phyloP scores from a whole-genome alignment of 1,140 invertebrate genomes.

The Bicyclus anynana region DNA sequence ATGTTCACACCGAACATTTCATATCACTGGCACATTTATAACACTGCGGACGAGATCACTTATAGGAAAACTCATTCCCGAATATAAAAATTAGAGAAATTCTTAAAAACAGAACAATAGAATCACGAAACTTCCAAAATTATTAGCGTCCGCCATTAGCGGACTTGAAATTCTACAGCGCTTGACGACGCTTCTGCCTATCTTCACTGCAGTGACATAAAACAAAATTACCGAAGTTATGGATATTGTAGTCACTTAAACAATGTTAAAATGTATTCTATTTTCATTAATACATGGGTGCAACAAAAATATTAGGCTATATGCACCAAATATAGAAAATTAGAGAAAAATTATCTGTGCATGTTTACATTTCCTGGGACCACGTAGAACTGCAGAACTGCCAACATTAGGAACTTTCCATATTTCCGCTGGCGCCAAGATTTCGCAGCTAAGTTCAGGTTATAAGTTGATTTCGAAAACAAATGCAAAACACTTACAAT shows the following conservation, averaged over 20 bases:
- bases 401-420: conserved; percentile 45
- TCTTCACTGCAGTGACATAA: conserved; percentile 70
- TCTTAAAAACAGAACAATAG: conserved; percentile 71
- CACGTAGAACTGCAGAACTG: conserved; percentile 66
- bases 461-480: background rate
- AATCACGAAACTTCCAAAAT: conserved; percentile 76
- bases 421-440: conserved; percentile 69
- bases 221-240: conserved; percentile 39
- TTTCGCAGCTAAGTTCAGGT: conserved; percentile 28
- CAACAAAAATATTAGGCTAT: conserved; percentile 28
- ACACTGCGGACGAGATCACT: conserved; percentile 59
- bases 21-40: conserved; percentile 67
- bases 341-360: conserved; percentile 56
- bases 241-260: conserved; percentile 24
- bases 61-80: conserved; percentile 55
- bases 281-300: conserved; percentile 28
- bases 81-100: conserved; percentile 38
- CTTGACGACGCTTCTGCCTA: conserved; percentile 72
- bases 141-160: conserved; percentile 77
- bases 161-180: conserved; percentile 70
- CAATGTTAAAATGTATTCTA: conserved; percentile 24
- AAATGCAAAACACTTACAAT: background rate
- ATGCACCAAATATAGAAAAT: conserved; percentile 42
- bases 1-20: conserved; percentile 71
- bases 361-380: conserved; percentile 74